phyloP scores from a whole-genome alignment of 2,113 vertebrate species.

The Atlantisia rogersi region DNA sequence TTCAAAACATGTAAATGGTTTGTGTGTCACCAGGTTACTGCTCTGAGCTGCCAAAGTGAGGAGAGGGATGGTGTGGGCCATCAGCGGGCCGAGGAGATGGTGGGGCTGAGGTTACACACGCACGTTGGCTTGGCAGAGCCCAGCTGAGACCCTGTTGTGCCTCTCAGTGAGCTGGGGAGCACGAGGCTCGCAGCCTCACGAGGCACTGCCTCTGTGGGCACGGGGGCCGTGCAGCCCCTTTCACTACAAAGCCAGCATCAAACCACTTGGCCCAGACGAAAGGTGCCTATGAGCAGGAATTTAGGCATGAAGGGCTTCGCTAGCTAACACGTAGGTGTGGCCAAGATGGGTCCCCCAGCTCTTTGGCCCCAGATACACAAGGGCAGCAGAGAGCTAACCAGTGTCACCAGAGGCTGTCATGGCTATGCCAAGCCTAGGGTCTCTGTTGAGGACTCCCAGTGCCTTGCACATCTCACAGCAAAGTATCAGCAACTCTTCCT shows the following conservation, averaged over 20 bases:
- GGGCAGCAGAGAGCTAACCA: neutral
- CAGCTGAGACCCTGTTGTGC: neutral
- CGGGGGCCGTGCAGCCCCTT: neutral
- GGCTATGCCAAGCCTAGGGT: neutral
- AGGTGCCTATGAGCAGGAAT: neutral
- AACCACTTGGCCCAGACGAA: neutral
- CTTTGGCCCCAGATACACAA: neutral
- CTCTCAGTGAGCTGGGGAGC: neutral
- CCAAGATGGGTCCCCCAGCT: neutral
- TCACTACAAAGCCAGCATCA: neutral
- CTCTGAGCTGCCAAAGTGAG: neutral
- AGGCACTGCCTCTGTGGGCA: too few species aligned
- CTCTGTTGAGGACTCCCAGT: fast-evolving
- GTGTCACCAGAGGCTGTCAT: neutral
- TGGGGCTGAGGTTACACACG: neutral
- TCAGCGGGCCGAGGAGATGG: fast-evolving
- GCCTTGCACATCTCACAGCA: neutral
- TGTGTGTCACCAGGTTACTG: neutral
- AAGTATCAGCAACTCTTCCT: neutral
- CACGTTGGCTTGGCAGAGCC: neutral
- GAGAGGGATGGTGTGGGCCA: neutral
- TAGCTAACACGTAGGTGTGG: neutral
- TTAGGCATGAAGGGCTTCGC: neutral
- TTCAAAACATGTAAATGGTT: neutral
- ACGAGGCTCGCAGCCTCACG: fast-evolving